Percentiles rank a stretch among this genome's conserved stretches.
phyloP scores from a whole-genome alignment of 2,888 invertebrate genomes.

The Megaustenia siamemsis region DNA sequence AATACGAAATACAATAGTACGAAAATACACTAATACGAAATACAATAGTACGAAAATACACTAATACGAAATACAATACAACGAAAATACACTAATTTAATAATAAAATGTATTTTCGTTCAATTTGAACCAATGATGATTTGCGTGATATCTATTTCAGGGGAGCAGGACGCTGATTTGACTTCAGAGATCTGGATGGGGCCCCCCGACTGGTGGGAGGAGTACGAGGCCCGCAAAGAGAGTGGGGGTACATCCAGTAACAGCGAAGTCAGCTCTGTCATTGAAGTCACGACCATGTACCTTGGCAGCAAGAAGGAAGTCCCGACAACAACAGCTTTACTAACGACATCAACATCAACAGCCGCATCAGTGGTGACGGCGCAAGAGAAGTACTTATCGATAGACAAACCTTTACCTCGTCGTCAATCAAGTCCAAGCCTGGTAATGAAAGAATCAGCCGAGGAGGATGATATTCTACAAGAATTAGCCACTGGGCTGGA shows the following conservation, averaged over 20 bases:
- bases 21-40: too few relatives aligned
- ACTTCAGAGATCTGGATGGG: slow-evolving; percentile 74
- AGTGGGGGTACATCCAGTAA: slow-evolving; percentile 53
- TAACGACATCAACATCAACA: slow-evolving; percentile 28
- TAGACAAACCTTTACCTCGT: slow-evolving; percentile 63
- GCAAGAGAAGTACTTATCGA: slow-evolving; percentile 62
- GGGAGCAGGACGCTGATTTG: slow-evolving; percentile 57
- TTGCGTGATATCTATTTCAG: too few relatives aligned
- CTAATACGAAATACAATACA: too few relatives aligned
- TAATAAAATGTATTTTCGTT: too few relatives aligned
- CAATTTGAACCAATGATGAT: too few relatives aligned
- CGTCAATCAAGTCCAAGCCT: slow-evolving; percentile 75
- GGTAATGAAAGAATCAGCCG: slow-evolving; percentile 60
- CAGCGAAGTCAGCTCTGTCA: slow-evolving; percentile 62
- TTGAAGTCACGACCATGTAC: slow-evolving; percentile 62
- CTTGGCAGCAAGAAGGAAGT: slow-evolving; percentile 52
- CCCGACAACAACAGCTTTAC: neutral
- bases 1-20: too few relatives aligned
- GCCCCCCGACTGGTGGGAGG: slow-evolving; percentile 74
- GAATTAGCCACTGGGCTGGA: slow-evolving; percentile 52
- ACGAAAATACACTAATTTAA: too few relatives aligned
- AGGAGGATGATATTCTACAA: slow-evolving; percentile 56
- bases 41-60: too few relatives aligned
- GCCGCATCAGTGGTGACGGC: neutral
- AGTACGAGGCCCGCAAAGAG: slow-evolving; percentile 63